Conservation (phyloP, 37 sponge, comb jelly and placozoan species). For the Axinella damicornis region DNA sequence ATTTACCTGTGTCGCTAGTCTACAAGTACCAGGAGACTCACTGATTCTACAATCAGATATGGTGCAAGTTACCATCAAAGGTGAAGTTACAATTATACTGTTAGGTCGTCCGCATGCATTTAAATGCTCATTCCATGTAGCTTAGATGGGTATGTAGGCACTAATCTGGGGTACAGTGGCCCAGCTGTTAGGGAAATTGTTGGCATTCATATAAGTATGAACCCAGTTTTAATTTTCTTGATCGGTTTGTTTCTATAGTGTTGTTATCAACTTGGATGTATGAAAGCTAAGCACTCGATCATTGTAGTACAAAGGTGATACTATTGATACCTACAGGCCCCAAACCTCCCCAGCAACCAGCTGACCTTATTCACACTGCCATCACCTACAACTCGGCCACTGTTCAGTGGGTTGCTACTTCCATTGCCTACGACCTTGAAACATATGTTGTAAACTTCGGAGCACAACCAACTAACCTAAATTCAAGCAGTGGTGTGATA, state of each 20-base stretch:
- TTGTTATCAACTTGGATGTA: too few species aligned
- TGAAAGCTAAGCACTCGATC: too few species aligned
- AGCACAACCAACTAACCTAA: background rate
- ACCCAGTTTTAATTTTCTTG: too few species aligned
- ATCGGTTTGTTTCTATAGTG: too few species aligned
- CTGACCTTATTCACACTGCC: background rate
- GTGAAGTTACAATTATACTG: too few species aligned
- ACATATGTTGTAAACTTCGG: constrained; percentile 5
- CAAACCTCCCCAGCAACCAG: constrained; percentile 18
- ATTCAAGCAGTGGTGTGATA: constrained; percentile 10
- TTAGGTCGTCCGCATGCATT: too few species aligned
- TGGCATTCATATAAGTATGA: too few species aligned
- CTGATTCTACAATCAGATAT: background rate
- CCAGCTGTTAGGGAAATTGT: too few species aligned
- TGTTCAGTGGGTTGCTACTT: constrained; percentile 12
- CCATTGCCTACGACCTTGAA: constrained; percentile 6
- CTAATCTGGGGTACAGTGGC: too few species aligned
- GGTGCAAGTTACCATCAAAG: constrained; percentile 10
- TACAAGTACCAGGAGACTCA: constrained; percentile 24
- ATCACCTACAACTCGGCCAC: background rate
- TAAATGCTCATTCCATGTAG: too few species aligned
- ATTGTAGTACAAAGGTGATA: too few species aligned
- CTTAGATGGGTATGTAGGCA: too few species aligned
- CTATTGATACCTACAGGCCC: background rate
- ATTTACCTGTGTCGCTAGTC: constrained; percentile 2